phyloP scores from a whole-genome alignment of 2,797 vertebrate species.

The Remorina albescens region DNA sequence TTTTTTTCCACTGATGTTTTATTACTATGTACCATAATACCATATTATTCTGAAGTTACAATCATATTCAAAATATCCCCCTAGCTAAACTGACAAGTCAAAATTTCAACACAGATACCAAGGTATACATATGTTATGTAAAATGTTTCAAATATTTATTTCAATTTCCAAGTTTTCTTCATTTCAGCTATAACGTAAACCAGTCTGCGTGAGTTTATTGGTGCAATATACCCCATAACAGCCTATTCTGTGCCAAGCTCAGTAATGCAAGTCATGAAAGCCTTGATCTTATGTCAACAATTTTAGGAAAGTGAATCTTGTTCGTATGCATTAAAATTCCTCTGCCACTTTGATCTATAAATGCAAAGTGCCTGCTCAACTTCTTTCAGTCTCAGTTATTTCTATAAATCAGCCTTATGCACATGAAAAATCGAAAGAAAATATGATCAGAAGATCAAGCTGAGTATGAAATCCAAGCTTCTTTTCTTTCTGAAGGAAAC shows the following conservation, averaged over 20 bases:
- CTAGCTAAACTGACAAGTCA: constrained; percentile 9
- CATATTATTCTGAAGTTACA: background rate
- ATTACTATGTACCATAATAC: background rate
- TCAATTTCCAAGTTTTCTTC: background rate
- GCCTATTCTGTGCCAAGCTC: constrained; percentile 52
- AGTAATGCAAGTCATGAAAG: constrained; percentile 69
- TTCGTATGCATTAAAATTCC: constrained; percentile 73
- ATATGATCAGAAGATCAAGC: constrained; percentile 59
- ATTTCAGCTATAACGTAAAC: constrained; percentile 29
- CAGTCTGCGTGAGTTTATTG: background rate
- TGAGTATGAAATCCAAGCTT: constrained; percentile 53
- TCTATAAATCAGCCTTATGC: constrained; percentile 68
- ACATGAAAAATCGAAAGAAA: constrained; percentile 51
- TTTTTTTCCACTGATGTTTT: background rate
- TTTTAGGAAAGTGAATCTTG: constrained; percentile 68
- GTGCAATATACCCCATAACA: constrained; percentile 28
- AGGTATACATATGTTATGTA: background rate
- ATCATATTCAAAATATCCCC: background rate
- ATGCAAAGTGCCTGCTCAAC: constrained; percentile 69
- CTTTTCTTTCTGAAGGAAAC: constrained; percentile 49
- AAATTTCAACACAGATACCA: background rate
- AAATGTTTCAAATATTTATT: constrained; percentile 18
- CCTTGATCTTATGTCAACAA: constrained; percentile 73
- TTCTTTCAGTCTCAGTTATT: constrained; percentile 70
- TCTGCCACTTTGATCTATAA: constrained; percentile 74